Evolutionary conservation across 2,113 vertebrate species (phyloP).

Genomic region (Aspiorhynchus laticeps): DNA sequence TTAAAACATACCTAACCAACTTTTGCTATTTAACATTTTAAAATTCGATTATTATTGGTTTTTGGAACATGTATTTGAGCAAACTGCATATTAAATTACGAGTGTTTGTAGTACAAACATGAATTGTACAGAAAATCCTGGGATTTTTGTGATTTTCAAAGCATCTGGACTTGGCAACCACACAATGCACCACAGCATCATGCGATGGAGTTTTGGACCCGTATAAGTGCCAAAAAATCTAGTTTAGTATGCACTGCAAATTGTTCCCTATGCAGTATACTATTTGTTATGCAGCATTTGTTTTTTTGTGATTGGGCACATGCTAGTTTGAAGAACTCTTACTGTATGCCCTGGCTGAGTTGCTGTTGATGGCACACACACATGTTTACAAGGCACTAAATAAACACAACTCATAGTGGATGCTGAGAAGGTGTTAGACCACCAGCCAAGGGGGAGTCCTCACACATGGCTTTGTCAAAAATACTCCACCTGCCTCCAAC

Average conservation of each 20-base stretch:
- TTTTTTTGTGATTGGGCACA: background rate
- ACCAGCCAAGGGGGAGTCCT: constrained; percentile 42
- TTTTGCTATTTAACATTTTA: too few species aligned
- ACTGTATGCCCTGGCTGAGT: background rate
- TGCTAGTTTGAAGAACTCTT: background rate
- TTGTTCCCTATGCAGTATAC: background rate
- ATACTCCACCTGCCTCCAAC: background rate
- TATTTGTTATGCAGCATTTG: background rate
- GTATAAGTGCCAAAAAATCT: background rate
- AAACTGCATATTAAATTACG: background rate
- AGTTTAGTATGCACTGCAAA: background rate
- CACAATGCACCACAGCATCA: background rate
- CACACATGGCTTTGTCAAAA: background rate
- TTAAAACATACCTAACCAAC: too few species aligned
- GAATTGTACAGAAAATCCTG: background rate
- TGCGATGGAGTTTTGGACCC: background rate
- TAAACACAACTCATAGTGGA: background rate
- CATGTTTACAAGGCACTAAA: background rate
- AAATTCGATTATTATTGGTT: too few species aligned
- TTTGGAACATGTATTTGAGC: background rate
- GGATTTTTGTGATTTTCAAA: background rate
- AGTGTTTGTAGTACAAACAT: background rate
- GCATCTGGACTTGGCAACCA: background rate
- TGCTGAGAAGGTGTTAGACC: constrained; percentile 44
- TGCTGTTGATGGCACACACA: background rate